phyloP scores from a whole-genome alignment of 2,888 invertebrate species.

The Biston stratarius region DNA sequence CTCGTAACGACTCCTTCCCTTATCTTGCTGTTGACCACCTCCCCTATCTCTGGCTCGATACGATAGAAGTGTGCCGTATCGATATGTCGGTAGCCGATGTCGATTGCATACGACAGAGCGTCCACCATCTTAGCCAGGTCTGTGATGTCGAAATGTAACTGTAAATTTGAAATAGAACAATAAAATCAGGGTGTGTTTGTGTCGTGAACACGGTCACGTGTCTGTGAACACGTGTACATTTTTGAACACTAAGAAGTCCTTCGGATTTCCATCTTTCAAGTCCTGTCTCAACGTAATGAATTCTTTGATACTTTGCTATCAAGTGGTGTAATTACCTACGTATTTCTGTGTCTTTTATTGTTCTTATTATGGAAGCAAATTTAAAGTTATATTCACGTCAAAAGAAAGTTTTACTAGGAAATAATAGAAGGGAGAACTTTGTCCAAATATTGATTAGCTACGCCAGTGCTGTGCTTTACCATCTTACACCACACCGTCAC shows the following conservation, averaged over 20 bases:
- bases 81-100: constrained; percentile 91
- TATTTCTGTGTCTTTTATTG: no score
- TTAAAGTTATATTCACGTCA: no score
- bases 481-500: no score
- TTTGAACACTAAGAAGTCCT: no score
- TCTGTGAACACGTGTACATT: not conserved
- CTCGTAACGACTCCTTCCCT: constrained; percentile 88
- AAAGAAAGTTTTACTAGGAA: no score
- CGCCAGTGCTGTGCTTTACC: no score
- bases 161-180: constrained; percentile 9
- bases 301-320: no score
- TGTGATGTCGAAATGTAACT: constrained; percentile 55
- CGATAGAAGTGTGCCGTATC: constrained; percentile 91
- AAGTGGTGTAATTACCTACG: no score
- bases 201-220: not conserved
- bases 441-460: no score
- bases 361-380: no score
- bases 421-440: no score
- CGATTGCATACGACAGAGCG: constrained; percentile 90
- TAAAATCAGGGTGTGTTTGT: no score
- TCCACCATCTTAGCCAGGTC: constrained; percentile 73
- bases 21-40: constrained; percentile 87
- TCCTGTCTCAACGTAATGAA: not conserved
- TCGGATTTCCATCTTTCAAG: not conserved
- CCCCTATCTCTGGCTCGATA: constrained; percentile 90